Base-by-base conservation (phyloP, 2,888 invertebrate genomes). In the Chloroclysta siterata region DNA sequence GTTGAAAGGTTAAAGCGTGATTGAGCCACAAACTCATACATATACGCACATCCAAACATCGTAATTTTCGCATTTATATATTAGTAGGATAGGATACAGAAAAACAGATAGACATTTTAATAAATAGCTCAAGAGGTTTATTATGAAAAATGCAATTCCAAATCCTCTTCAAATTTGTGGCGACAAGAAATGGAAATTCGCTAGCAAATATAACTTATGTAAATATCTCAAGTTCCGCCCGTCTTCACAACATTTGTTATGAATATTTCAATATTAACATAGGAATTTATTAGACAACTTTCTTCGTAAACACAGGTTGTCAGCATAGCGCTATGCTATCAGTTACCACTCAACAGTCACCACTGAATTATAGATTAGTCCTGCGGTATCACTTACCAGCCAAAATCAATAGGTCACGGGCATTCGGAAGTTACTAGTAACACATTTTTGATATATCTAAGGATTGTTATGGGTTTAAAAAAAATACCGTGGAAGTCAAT, bases 181-280 rank as follows among this genome's bases (percentile, higher is more conserved):
- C 15, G 29, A 28, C 5, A 22, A 29, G n/a, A 39, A 42, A 28
- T 46, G 22, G 39, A 7, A 50, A 41, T 28, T 41, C 46, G 10
- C 17, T 17, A 8, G 56, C 11, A 56, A 56, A 41, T 22, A 41
- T 41, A 55, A 14, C 41, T 50, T 41, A 39, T 28, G 56, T 11
- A 46, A 17, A 46, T 17, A 17, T 42, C n/a, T 42, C 14, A 46
- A 17, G 10, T 17, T 46, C 14, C 14, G 15, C 22, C 28, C 15
- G 14, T 10, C 48, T 48, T 28, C 36, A 4, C 14, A 56, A 41
- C 41, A 41, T 29, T 42, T 10, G 29, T 22, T 51, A 51, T 41
- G 41, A 33, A 42, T 51, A 42, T 44, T 46, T 46, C 17, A 46
- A 11, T 15, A 11, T 44, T 15, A 15, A 15, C 8, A 42, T 46